Percentiles rank a stretch among this genome's conserved stretches.
phyloP scores from a whole-genome alignment of 2,113 vertebrate genomes.

The Zapornia atra region DNA sequence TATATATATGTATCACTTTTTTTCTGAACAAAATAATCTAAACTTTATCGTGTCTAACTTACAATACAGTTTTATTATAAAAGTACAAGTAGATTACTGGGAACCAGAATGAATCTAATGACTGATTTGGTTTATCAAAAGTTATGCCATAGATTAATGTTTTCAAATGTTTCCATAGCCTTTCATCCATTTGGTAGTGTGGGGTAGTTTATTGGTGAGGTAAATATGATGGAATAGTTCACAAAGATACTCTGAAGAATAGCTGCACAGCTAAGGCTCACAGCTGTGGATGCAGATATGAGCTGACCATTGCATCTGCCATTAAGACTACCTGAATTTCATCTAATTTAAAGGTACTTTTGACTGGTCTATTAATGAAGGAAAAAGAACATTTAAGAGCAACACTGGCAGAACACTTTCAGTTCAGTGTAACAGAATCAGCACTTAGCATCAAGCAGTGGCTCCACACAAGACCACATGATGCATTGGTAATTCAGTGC shows the following conservation, averaged over 20 bases:
- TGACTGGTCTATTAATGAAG: background rate
- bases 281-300: background rate
- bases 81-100: background rate
- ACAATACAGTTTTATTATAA: background rate
- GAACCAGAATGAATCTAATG: background rate
- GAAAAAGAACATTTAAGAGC: background rate
- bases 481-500: rapidly evolving
- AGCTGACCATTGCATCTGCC: background rate
- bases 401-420: background rate
- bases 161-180: background rate
- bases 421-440: background rate
- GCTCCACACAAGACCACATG: rapidly evolving
- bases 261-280: background rate
- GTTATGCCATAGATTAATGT: background rate
- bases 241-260: background rate
- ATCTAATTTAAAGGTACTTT: background rate
- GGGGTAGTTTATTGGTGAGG: rapidly evolving
- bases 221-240: background rate
- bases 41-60: background rate
- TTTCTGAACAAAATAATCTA: background rate
- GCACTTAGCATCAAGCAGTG: background rate
- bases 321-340: background rate
- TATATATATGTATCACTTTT: background rate
- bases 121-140: background rate
- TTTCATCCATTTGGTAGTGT: background rate